phyloP scores from a whole-genome alignment of 2,797 vertebrate genomes.

The Liparis tanakae region DNA sequence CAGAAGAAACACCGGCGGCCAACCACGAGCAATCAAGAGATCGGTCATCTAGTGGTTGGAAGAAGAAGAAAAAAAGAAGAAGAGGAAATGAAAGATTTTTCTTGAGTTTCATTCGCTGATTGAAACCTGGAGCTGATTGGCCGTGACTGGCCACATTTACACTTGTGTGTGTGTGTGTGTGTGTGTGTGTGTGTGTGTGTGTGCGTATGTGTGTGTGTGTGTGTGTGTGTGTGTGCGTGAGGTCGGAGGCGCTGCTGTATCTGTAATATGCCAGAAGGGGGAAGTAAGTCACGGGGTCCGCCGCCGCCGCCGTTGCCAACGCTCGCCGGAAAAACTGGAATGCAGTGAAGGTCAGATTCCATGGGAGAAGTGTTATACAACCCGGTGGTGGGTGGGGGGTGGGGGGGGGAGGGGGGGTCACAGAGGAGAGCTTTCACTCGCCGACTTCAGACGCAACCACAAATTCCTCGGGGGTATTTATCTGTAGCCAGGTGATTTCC shows the following conservation, averaged over 20 bases:
- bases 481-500: constrained; percentile 82
- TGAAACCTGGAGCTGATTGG: background rate
- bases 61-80: background rate
- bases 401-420: constrained; percentile 58
- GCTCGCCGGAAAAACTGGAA: constrained; percentile 65
- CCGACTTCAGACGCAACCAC: constrained; percentile 74
- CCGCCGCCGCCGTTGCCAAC: constrained; percentile 62
- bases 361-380: constrained; percentile 76
- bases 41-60: background rate
- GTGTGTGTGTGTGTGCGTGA: background rate
- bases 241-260: constrained; percentile 8
- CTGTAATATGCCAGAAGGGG: constrained; percentile 18
- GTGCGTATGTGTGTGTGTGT: too few species aligned
- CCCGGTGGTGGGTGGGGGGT: constrained; percentile 53
- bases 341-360: constrained; percentile 83
- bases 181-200: too few species aligned
- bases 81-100: background rate
- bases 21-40: background rate
- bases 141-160: constrained; percentile 28
- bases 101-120: background rate
- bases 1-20: background rate
- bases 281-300: constrained; percentile 45
- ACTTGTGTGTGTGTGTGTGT: background rate
- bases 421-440: constrained; percentile 70
- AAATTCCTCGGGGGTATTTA: constrained; percentile 82